Evolutionary conservation across 2,888 invertebrate species (phyloP), one percentile per base, ranked within the genome.

Genomic region (Ferdinandea cuprea): DNA sequence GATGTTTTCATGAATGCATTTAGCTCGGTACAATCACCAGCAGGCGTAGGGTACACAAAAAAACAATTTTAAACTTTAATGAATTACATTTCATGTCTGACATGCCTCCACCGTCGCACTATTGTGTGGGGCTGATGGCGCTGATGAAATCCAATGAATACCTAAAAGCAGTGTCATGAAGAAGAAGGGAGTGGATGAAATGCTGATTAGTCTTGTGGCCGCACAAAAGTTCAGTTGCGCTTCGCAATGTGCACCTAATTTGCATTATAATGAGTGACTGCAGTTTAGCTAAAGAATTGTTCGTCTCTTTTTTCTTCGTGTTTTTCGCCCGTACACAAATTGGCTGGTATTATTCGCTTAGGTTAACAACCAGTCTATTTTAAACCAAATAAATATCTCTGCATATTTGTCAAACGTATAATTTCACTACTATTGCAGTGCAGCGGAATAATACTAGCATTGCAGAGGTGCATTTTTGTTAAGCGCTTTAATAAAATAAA

Each of bases 251-350:
- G 50, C 32, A 76, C 52, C 65, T 81, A 71, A 81, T 81, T 76
- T 76, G 76, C 76, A 81, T 76, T 69, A 66, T 66, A 76, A 76
- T 71, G 52, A 72, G 58, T 69, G 80, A 69, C 42, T 76, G 65
- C 56, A 71, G 59, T 65, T 66, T 52, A 66, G 46, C 25, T 6
- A 69, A 40, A 66, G 56, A 32, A 71, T 61, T 71, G 48, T 48
- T 77, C 17, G 19, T 42, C 42, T 37, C 58, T 3, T 25, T 44
- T 56, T 32, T 48, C 0, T 32, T 40, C 42, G 28, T 28, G n/a
- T 19, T 28, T 3, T 44, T 76, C 44, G 44, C 19, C 19, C 6
- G 66, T 42, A 61, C 61, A 61, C 59, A 73, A 61, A 73, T 79
- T 66, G 58, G 37, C 28, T 56, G 46, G 44, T 21, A 13, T 42